These are phyloP conservation scores for Marmota monax DNA, from an alignment of 2,113 vertebrate species.

Conservation along the genomic window DNA sequence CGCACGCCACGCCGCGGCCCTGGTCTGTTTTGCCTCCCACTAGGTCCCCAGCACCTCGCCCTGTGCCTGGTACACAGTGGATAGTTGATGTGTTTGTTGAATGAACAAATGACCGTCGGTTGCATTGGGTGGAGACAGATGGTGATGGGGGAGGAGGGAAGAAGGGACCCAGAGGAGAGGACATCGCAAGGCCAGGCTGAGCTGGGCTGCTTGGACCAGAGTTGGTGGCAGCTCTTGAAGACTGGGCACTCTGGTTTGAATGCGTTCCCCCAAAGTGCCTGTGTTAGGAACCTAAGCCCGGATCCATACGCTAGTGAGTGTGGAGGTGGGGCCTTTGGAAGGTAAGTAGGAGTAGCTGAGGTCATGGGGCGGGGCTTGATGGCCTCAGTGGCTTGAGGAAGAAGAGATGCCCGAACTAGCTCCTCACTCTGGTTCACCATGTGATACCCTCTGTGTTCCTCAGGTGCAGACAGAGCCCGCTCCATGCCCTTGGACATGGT, in stretches of 20 bases:
- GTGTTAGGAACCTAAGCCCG: background rate
- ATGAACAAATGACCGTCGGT: background rate
- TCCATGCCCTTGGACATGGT: background rate
- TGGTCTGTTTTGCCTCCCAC: too few species aligned
- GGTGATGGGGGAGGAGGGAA: too few species aligned
- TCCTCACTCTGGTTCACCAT: background rate
- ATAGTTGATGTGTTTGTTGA: background rate
- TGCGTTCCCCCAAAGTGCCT: too few species aligned
- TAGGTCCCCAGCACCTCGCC: background rate
- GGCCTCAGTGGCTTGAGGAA: background rate
- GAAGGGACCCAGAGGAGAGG: background rate
- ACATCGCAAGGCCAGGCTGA: accelerated
- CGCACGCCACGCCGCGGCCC: too few species aligned
- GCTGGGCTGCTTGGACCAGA: too few species aligned
- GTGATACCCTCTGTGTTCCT: background rate
- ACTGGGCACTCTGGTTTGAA: background rate
- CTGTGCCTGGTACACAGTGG: background rate
- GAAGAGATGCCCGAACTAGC: too few species aligned
- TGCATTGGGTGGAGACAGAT: too few species aligned
- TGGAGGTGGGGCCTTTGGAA: background rate
- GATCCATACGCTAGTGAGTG: background rate
- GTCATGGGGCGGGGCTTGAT: background rate
- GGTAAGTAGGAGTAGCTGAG: background rate
- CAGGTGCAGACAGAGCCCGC: background rate
- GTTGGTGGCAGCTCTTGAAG: background rate